phyloP scores from a whole-genome alignment of 2,888 invertebrate genomes.

The Metacarcinus magister region DNA sequence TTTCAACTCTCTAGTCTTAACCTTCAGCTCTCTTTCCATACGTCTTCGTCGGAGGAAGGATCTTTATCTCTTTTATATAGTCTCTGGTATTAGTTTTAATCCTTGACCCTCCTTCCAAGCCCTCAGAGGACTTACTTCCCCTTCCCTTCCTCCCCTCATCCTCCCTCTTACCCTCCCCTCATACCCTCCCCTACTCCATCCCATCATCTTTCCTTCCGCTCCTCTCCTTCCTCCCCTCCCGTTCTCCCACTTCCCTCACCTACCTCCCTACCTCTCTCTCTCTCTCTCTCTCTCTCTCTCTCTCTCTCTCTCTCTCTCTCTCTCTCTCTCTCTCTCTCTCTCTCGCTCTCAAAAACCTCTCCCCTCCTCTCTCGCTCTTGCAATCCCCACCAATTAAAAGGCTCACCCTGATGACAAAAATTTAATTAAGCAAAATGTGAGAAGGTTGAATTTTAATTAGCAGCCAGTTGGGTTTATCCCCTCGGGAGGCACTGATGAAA shows the following conservation, averaged over 20 bases:
- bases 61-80: slow-evolving; percentile 17
- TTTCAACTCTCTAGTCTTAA: background rate
- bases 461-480: slow-evolving; percentile 75
- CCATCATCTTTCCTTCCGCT: background rate
- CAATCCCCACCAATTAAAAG: slow-evolving; percentile 81
- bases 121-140: too few species aligned
- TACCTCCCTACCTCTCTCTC: background rate
- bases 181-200: background rate
- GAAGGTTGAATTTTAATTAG: slow-evolving; percentile 82
- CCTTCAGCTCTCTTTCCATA: background rate
- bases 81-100: background rate
- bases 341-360: background rate
- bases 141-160: background rate
- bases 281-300: background rate
- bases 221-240: background rate
- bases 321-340: background rate
- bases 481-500: slow-evolving; percentile 69
- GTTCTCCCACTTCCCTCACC: background rate
- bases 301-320: background rate
- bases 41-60: background rate
- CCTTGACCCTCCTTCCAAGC: background rate
- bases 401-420: slow-evolving; percentile 81
- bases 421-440: slow-evolving; percentile 82
- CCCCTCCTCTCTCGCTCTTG: slow-evolving; percentile 48
- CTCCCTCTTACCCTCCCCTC: background rate